A percentile compares a stretch with the other conserved stretches of the same genome.
Conservation (phyloP, 2,797 vertebrate species). For the Telmatherina bonti region DNA sequence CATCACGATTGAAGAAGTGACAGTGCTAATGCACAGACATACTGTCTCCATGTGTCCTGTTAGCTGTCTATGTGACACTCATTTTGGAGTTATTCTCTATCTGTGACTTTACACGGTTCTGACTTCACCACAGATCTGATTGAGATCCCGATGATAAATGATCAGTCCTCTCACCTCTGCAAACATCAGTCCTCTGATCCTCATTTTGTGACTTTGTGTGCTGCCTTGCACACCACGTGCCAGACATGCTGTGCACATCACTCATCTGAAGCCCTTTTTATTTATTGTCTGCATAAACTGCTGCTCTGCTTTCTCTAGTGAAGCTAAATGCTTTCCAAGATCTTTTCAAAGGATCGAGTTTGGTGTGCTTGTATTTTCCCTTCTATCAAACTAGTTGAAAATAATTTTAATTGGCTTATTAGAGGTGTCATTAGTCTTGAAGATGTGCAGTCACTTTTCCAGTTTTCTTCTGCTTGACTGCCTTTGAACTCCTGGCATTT, state of each 20-base stretch:
- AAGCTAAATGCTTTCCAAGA: slow-evolving; percentile 1
- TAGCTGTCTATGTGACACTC: slow-evolving; percentile 37
- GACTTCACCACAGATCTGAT: slow-evolving; percentile 11
- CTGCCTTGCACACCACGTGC: background rate
- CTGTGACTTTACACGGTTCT: slow-evolving; percentile 3
- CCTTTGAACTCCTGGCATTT: slow-evolving; percentile 13
- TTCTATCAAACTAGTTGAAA: background rate
- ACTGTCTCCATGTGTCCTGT: slow-evolving; percentile 48
- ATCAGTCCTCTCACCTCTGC: slow-evolving; percentile 5
- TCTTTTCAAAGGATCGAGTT: background rate
- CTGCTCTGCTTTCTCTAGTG: background rate
- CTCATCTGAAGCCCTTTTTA: background rate
- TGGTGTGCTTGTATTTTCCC: background rate
- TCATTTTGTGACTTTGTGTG: background rate
- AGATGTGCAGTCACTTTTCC: slow-evolving; percentile 11
- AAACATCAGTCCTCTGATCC: slow-evolving; percentile 4
- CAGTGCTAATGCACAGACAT: slow-evolving; percentile 57
- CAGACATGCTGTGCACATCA: slow-evolving; percentile 5
- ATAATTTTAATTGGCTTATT: slow-evolving; percentile 5
- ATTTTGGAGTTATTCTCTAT: background rate
- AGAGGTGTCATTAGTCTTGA: slow-evolving; percentile 5
- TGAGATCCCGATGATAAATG: slow-evolving; percentile 21
- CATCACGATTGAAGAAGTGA: slow-evolving; percentile 44
- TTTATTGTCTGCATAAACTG: slow-evolving; percentile 9
- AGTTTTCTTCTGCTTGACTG: slow-evolving; percentile 16